Evolutionary conservation across 2,888 invertebrate species (phyloP), one percentile per base, ranked within the genome.

Genomic region (Scaptomyza parva): DNA sequence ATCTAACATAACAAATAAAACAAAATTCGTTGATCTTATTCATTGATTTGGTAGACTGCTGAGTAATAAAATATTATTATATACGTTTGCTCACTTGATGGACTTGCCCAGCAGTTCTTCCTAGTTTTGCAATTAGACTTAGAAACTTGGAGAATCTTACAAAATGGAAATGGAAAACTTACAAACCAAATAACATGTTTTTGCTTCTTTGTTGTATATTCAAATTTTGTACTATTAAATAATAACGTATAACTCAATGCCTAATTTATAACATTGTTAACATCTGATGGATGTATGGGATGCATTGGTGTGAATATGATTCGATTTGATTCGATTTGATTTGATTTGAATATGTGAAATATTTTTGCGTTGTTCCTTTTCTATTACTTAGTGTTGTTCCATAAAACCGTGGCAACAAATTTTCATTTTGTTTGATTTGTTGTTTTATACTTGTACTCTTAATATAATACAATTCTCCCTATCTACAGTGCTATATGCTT

Each of bases 401-500:
- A 67, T 68, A 61, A 73, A 86, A 82, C 70, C 68, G 54, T 78
- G 39, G 57, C 74, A 85, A 66, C 69, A 75, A 78, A 70, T 79
- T 54, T 24, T 9, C 17, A 2, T 14, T 48, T 52, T 43, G 47
- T 57, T 61, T 54, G 67, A 37, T 33, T 39, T 53, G 12, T 30
- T 30, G 30, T 12, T 58, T 40, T 41, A 54, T 40, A 54, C 61
- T 76, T 72, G 61, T 64, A 69, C 53, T 77, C 53, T 77, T 73
- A 60, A 65, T 71, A 58, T 80, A 59, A 84, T 77, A 84, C 74
- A 84, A 70, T 76, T 80, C 77, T 66, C 70, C 84, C 84, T 85
- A 85, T 88, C 84, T 85, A 85, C 86, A 88, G 83, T 88, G 72
- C 85, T 76, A 71, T 76, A 69, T 63, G 67, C 48, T 24, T 57